Base-by-base conservation (phyloP, 2,888 invertebrate genomes). In the Noctua fimbriata region DNA sequence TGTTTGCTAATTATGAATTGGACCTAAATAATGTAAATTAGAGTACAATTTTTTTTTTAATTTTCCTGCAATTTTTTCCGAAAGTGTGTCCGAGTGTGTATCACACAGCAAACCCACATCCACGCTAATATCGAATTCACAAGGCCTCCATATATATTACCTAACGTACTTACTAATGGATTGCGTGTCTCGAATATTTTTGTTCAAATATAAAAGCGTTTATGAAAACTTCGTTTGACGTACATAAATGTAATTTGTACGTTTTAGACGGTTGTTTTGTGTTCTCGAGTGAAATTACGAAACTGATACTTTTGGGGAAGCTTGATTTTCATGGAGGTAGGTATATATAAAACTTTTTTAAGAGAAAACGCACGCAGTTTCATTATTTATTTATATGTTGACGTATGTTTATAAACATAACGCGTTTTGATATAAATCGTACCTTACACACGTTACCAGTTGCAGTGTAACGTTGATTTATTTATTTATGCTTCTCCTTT, bases 91-190 rank as follows among this genome's bases (percentile, higher is more conserved):
- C 63, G 55, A 76, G 60, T 67, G 72, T 63, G 32, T 82, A 75
- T 75, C 41, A 78, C 49, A 76, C 74, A 67, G 76, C 78, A 70
- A 83, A 81, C 77, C 82, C 72, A 81, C 71, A 88, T 81, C 49
- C 69, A 75, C 78, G 83, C 83, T 90, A 85, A 90, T 89, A 89
- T 86, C 76, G 85, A 87, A 91, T 91, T 90, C 88, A 87, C 81
- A 83, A 79, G 80, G 83, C 84, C 83, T 88, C 84, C 89, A 89
- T 88, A 87, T 85, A 86, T 89, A 88, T 87, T 82, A 86, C 87
- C 83, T 83, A 89, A 87, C 84, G 82, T 89, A 91, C 91, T 89
- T 91, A 91, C 90, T 92, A 92, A 92, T 92, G 92, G 92, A 90
- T 89, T 90, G 86, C 92, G 92, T 92, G 92, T 88, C 82, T 81